phyloP scores from a whole-genome alignment of 1,140 invertebrate genomes.

The Trypoxylus dichotomus region DNA sequence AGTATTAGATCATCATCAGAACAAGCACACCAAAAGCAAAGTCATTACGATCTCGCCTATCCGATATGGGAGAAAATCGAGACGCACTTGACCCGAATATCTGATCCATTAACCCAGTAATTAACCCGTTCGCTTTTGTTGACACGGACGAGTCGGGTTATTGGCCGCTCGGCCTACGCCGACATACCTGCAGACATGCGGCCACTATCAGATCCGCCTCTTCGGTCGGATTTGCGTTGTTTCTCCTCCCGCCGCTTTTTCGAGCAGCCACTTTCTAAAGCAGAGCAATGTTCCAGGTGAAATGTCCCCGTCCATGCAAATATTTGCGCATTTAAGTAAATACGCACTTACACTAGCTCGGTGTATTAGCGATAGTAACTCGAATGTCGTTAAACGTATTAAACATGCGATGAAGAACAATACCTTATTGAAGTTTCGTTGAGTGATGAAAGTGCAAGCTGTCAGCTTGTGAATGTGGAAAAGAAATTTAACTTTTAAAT shows the following conservation, averaged over 20 bases:
- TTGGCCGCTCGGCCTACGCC: background rate
- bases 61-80: background rate
- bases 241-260: background rate
- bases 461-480: background rate
- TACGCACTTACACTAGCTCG: too few species aligned
- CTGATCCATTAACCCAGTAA: constrained; percentile 16
- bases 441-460: background rate
- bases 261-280: background rate
- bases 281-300: too few species aligned
- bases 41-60: background rate
- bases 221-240: background rate
- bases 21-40: background rate
- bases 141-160: background rate
- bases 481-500: background rate
- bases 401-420: too few species aligned
- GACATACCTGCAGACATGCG: background rate
- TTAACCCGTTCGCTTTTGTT: constrained; percentile 1
- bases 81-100: background rate
- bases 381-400: too few species aligned
- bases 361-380: too few species aligned
- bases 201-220: background rate
- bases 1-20: background rate
- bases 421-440: background rate
- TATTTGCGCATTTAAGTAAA: too few species aligned
- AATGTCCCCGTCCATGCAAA: too few species aligned